Base-by-base conservation (phyloP, 53 echinoderm and acorn worm species). In the Paracentrotus lividus region DNA sequence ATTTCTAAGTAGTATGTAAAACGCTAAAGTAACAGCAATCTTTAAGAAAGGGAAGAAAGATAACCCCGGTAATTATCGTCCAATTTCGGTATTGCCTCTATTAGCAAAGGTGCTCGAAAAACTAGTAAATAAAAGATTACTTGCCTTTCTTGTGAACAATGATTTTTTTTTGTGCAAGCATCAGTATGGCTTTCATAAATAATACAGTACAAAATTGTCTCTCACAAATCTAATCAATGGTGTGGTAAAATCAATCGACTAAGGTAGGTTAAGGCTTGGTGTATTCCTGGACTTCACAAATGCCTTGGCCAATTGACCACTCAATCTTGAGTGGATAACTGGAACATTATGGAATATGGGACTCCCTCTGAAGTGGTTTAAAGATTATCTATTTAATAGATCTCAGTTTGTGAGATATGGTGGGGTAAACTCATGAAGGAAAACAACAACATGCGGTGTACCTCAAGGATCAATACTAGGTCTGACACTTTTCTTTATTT, bases 41-140 rank as follows among this genome's bases (percentile, higher is more conserved):
- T 64, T 64, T 64, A 64, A 64, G 15, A 13, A 13, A 5, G 26
- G 61, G 13, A 60, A 12, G 3, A 60, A 60, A n/a, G 61, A 60
- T 3, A 60, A 12, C 13, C 61, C 61, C 23, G 61, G 61, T 6
- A 60, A 60, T 60, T n/a, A 12, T 60, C 61, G 61, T 6, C 61
- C 61, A 23, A 60, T 60, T 60, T 60, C 61, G 4, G 61, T 60
- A 60, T 60, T 60, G n/a, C 61, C 61, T 60, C 20, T 60, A 4
- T 60, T 60, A 60, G 61, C 61, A 60, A 60, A 60, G n/a, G 61
- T 60, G 5, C n/a, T 60, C 23, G 61, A 60, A 60, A 60, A 60
- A 60, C 61, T 60, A 60, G 61, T 60, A n/a, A 60, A 60, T 60
- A 60, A 23, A 60, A 60, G 61, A n/a, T 4, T 60, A 60, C 61